A percentile compares a stretch with the other conserved stretches of the same genome.
Conservation (phyloP, 2,888 invertebrate species). For the Meta bourneti region DNA sequence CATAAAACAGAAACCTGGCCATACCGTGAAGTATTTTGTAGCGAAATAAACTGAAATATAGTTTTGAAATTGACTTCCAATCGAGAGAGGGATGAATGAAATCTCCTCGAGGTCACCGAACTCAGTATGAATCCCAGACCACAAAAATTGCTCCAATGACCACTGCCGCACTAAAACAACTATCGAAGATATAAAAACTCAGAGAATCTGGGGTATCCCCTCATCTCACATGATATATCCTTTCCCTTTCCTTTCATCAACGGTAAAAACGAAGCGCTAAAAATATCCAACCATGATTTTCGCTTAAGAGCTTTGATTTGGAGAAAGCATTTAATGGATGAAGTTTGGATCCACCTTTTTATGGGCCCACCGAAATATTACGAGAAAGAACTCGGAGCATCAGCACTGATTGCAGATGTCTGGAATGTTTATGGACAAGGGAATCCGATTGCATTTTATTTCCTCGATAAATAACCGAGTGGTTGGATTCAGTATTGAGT, state of each 20-base stretch:
- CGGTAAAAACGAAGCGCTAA: constrained; percentile 2
- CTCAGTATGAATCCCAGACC: not conserved
- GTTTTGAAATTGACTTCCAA: not conserved
- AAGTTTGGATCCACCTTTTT: not conserved
- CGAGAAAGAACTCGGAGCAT: not conserved
- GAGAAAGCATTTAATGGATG: constrained; percentile 9
- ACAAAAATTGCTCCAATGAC: not conserved
- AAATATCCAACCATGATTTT: constrained; percentile 26
- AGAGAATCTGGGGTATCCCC: not conserved
- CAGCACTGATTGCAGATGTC: not conserved
- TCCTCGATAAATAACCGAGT: not conserved
- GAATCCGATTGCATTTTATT: not conserved
- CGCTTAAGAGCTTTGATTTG: constrained; percentile 15
- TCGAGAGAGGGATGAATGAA: not conserved
- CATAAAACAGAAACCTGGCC: not conserved
- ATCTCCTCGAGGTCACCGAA: constrained; percentile 18
- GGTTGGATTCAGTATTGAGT: not conserved
- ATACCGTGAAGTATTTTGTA: not conserved
- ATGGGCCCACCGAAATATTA: not conserved
- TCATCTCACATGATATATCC: not conserved
- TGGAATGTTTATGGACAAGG: not conserved
- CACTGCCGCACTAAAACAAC: not conserved
- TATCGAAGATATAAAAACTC: not conserved
- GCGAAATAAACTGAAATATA: not conserved
- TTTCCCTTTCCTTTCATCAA: not conserved